Percentiles rank a stretch among this genome's conserved stretches.
phyloP scores from a whole-genome alignment of 2,113 vertebrate species.

The Vulpes lagopus region DNA sequence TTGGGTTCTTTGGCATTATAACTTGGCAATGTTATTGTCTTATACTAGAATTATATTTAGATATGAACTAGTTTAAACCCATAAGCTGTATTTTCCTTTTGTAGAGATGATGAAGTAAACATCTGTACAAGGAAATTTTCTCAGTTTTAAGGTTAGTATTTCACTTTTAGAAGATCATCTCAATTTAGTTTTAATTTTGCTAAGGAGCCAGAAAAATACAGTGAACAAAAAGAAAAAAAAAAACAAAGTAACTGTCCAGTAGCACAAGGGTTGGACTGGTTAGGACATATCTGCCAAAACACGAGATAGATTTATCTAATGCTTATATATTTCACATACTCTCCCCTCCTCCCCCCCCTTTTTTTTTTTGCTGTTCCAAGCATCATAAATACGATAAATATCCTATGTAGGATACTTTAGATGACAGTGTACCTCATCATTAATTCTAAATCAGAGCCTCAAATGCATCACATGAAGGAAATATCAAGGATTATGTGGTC shows the following conservation, averaged over 20 bases:
- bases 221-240: neutral
- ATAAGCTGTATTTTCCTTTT: neutral
- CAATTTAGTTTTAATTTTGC: conserved; percentile 26
- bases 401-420: neutral
- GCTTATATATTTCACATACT: neutral
- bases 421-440: neutral
- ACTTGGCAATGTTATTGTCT: neutral
- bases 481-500: neutral
- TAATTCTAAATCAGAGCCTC: conserved; percentile 6
- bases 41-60: neutral
- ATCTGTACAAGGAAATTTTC: neutral
- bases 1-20: neutral
- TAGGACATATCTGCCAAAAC: neutral
- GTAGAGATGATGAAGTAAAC: neutral
- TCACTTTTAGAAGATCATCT: neutral
- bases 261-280: neutral
- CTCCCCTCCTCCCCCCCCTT: neutral
- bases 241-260: neutral
- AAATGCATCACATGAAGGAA: neutral
- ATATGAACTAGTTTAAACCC: neutral
- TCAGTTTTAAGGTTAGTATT: neutral
- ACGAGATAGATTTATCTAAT: neutral
- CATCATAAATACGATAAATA: neutral
- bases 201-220: neutral
- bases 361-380: neutral